Percentiles rank a stretch among this genome's conserved stretches.
Conservation (phyloP, 2,113 vertebrate species). For the Pseudopipra pipra region DNA sequence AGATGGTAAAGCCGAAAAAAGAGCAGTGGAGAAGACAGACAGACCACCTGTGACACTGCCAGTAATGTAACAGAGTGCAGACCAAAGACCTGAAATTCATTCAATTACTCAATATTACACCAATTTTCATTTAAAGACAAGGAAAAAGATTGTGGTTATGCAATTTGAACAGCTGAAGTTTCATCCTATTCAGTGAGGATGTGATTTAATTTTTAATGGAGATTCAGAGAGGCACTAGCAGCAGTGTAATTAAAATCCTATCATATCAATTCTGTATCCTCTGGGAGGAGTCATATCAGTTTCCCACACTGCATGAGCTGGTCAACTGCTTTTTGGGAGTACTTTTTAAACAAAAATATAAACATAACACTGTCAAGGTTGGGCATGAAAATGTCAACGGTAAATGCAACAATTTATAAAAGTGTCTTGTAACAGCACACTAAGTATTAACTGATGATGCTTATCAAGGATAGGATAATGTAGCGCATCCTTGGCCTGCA, state of each 20-base stretch:
- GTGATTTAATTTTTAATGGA: background rate
- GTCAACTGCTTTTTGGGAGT: background rate
- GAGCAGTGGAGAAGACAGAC: background rate
- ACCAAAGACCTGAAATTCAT: background rate
- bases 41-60: background rate
- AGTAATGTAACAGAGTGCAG: background rate
- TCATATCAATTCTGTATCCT: background rate
- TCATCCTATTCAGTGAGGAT: background rate
- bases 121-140: background rate
- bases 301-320: background rate
- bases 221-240: background rate
- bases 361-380: background rate
- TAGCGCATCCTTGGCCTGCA: background rate
- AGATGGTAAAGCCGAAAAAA: background rate
- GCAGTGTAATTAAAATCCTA: background rate
- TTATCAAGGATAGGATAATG: background rate
- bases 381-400: background rate
- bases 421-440: background rate
- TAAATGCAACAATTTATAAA: background rate
- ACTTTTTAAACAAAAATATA: background rate
- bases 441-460: background rate
- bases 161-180: background rate
- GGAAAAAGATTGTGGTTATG: background rate
- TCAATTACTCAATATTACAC: background rate
- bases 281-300: background rate